phyloP scores from a whole-genome alignment of 2,113 vertebrate genomes.

The Microtus pennsylvanicus region DNA sequence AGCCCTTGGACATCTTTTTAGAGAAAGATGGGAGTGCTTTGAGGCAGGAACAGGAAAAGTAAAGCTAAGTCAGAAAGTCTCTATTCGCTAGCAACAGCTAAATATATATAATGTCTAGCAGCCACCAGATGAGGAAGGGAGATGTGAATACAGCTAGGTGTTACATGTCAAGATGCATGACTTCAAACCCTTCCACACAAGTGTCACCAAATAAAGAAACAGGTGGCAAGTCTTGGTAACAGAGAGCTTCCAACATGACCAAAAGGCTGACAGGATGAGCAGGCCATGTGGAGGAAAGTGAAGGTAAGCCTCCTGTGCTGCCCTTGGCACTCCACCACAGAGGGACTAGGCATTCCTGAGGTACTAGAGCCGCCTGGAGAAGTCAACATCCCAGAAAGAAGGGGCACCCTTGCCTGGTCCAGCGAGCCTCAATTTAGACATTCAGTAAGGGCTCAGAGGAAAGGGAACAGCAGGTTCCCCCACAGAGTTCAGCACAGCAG shows the following conservation, averaged over 20 bases:
- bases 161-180: background rate
- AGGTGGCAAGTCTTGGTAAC: background rate
- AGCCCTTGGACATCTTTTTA: background rate
- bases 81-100: background rate
- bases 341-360: background rate
- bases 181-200: background rate
- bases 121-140: background rate
- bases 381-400: background rate
- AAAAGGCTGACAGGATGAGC: background rate
- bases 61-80: conserved; percentile 17
- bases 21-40: conserved; percentile 7
- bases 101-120: background rate
- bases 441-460: conserved; percentile 34
- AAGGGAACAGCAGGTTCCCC: background rate
- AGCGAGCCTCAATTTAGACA: conserved; percentile 2
- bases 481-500: background rate
- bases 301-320: background rate
- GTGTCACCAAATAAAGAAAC: background rate
- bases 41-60: conserved; percentile 8
- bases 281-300: background rate
- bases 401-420: background rate
- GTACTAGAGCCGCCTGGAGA: background rate
- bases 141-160: background rate
- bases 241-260: background rate
- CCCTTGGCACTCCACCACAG: background rate